Base-by-base conservation (phyloP, 2,113 vertebrate species). In the Neofelis nebulosa region DNA sequence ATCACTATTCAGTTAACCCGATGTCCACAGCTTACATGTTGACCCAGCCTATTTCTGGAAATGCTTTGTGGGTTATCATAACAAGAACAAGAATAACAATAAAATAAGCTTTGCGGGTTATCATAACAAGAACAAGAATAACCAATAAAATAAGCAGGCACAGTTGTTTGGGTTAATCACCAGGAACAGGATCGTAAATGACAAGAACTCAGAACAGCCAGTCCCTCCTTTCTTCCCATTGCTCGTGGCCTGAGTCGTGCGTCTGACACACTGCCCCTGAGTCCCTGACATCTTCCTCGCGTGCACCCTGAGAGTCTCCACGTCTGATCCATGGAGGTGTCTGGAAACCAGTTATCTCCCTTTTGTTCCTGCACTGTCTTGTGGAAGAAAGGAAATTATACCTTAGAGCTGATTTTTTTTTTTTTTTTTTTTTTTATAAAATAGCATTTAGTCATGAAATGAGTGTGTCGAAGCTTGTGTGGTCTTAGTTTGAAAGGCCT, bases 311-410 rank as follows among this genome's bases (percentile, higher is more conserved):
- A 23, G 25, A 31, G 2, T 16, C 38, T 19, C 91, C 57, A 3
- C 48, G 7, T n/a, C 16, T 18, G 73, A 63, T 61, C 41, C 69
- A 4, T 2, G 50, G 82, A 68, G 19, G 7, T 19, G 8, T 87
- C 92, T 50, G 55, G 63, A 95, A 93, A 84, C 29, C 87, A 87
- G 7, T 61, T 68, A 73, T 65, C 69, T 85, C 90, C 27, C 38
- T 61, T 87, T 81, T 65, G 23, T 81, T 92, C 50, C 57, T 69
- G 11, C 14, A 33, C 80, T 78, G 69, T 88, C 90, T 82, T 80
- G 45, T 36, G 36, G 36, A 94, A 69, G 79, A 80, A 85, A 89
- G 89, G 50, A 93, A 96, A 88, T 78, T 27, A 71, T 50, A 84
- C 57, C 79, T 84, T 79, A 71, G 7, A 38, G 57, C 13, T 71